Evolutionary conservation across 1,140 invertebrate genomes (phyloP).

Genomic region (Phenacoccus solenopsis): DNA sequence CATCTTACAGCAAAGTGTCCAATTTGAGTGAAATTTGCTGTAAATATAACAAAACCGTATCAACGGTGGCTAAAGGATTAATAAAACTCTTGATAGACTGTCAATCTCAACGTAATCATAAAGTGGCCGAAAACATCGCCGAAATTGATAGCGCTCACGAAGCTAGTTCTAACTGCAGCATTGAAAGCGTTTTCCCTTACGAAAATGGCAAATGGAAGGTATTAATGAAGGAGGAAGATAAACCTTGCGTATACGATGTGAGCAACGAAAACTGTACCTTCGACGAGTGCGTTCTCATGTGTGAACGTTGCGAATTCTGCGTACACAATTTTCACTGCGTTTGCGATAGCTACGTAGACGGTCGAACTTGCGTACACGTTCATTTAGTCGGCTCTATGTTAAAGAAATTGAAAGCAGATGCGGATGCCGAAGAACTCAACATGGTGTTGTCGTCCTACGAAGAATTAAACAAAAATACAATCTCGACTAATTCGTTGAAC

Average conservation of each 20-base stretch:
- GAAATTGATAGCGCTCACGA: background rate
- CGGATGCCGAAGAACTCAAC: background rate
- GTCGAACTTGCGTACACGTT: background rate
- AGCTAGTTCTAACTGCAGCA: background rate
- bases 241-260: background rate
- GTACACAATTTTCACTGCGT: background rate
- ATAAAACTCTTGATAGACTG: slow-evolving; percentile 19
- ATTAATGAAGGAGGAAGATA: background rate
- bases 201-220: background rate
- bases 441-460: background rate
- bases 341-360: slow-evolving; percentile 1
- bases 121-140: slow-evolving; percentile 4
- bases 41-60: slow-evolving; percentile 14
- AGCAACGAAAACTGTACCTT: background rate
- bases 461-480: background rate
- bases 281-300: slow-evolving; percentile 4
- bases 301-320: background rate
- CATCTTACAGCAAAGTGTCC: slow-evolving; percentile 19
- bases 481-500: background rate
- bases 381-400: background rate
- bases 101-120: slow-evolving; percentile 17
- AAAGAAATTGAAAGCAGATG: background rate
- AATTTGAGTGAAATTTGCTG: slow-evolving; percentile 14
- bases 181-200: background rate
- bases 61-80: slow-evolving; percentile 18